Conservation (phyloP, 2,113 vertebrate species). For the Neopipo cinnamomea region DNA sequence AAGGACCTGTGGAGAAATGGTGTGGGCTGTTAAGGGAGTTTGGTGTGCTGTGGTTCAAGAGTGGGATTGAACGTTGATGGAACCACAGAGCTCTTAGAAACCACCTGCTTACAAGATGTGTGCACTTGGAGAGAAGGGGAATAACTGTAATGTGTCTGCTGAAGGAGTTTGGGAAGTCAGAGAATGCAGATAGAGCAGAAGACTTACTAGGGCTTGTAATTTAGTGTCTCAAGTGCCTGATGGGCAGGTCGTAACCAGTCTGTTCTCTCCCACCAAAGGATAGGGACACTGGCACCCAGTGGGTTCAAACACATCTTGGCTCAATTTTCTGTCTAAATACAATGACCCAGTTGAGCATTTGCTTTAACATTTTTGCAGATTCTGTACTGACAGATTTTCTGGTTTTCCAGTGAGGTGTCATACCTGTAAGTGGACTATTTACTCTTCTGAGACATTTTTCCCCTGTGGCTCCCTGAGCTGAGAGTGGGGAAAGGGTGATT, state of each 20-base stretch:
- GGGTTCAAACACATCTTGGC: not conserved
- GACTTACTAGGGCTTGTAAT: not conserved
- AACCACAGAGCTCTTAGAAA: not conserved
- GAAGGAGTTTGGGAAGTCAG: not conserved
- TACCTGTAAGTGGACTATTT: not conserved
- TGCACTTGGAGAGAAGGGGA: not conserved
- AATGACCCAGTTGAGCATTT: not conserved
- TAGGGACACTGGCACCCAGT: not conserved
- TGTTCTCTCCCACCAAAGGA: not conserved
- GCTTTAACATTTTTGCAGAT: not conserved
- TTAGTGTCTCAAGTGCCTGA: not conserved
- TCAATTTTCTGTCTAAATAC: not conserved
- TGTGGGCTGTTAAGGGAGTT: not conserved
- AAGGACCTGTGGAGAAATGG: not conserved
- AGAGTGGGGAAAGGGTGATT: not conserved
- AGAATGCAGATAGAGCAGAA: not conserved
- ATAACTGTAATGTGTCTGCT: not conserved
- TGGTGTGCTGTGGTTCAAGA: not conserved
- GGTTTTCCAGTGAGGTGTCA: not conserved
- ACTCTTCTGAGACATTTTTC: not conserved
- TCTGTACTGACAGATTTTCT: not conserved
- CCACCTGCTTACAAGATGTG: not conserved
- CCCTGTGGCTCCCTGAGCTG: not conserved
- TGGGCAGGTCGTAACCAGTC: not conserved
- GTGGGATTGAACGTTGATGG: not conserved